Conservation (phyloP, 2,113 vertebrate genomes). For the Corythoichthys haematopterus region DNA sequence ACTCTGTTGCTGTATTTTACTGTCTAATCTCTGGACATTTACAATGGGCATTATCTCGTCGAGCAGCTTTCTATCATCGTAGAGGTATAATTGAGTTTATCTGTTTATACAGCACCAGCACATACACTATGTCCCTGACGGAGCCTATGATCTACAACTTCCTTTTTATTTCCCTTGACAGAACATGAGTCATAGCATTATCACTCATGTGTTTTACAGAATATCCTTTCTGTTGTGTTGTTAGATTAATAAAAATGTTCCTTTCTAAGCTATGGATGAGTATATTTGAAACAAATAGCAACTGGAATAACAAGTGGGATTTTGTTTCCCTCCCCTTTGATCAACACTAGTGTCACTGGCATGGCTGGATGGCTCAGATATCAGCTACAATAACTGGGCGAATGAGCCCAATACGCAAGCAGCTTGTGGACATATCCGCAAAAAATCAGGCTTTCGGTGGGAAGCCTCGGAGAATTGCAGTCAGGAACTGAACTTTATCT, state of each 20-base stretch:
- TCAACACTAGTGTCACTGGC: constrained; percentile 68
- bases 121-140: background rate
- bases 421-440: constrained; percentile 76
- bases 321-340: background rate
- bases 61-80: constrained; percentile 13
- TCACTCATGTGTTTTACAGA: constrained; percentile 6
- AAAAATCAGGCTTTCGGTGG: constrained; percentile 79
- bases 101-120: background rate
- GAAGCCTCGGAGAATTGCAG: constrained; percentile 76
- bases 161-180: constrained; percentile 37
- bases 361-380: constrained; percentile 84
- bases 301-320: background rate
- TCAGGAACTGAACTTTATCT: constrained; percentile 82
- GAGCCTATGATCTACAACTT: constrained; percentile 38
- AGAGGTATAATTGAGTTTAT: constrained; percentile 19
- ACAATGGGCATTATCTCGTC: constrained; percentile 10
- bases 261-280: background rate
- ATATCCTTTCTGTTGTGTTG: constrained; percentile 3
- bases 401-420: constrained; percentile 43
- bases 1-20: background rate
- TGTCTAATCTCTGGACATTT: background rate
- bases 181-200: constrained; percentile 7
- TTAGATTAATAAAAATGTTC: constrained; percentile 10
- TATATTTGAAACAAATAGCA: background rate
- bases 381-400: constrained; percentile 83